Percentiles rank a stretch among this genome's conserved stretches.
phyloP scores from a whole-genome alignment of 2,888 invertebrate species.

The Argynnis bischoffii region DNA sequence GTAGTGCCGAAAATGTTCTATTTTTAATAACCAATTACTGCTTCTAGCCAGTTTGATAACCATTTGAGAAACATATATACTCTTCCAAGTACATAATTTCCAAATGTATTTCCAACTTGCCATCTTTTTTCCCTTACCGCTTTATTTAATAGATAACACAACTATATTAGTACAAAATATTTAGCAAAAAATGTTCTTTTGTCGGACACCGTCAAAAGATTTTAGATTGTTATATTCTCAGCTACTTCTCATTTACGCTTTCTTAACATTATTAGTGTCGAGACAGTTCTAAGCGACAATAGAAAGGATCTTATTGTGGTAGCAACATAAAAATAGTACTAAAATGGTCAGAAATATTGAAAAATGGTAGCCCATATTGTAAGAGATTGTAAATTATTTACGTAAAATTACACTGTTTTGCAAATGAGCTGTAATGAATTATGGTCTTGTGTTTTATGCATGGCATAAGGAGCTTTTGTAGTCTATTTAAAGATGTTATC shows the following conservation, averaged over 20 bases:
- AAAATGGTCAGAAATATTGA: constrained; percentile 44
- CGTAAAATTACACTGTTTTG: constrained; percentile 53
- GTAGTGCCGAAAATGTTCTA: too few relatives aligned
- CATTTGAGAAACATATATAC: too few relatives aligned
- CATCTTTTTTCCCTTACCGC: too few relatives aligned
- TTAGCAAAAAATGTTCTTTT: constrained; percentile 21
- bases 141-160: background rate
- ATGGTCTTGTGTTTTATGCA: constrained; percentile 47
- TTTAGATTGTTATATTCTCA: constrained; percentile 35
- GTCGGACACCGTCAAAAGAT: constrained; percentile 27
- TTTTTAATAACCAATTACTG: too few relatives aligned
- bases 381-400: constrained; percentile 54
- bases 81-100: too few relatives aligned
- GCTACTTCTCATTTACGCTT: constrained; percentile 37
- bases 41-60: too few relatives aligned
- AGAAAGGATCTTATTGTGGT: constrained; percentile 58
- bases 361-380: constrained; percentile 60
- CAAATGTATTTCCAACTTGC: too few relatives aligned
- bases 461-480: background rate
- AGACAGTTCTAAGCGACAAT: constrained; percentile 48
- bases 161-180: constrained; percentile 12
- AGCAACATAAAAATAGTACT: constrained; percentile 53
- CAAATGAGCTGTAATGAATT: constrained; percentile 63
- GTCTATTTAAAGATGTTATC: too few relatives aligned
- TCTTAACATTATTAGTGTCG: background rate